phyloP scores from a whole-genome alignment of 2,113 vertebrate genomes.

The Bujurquina vittata region DNA sequence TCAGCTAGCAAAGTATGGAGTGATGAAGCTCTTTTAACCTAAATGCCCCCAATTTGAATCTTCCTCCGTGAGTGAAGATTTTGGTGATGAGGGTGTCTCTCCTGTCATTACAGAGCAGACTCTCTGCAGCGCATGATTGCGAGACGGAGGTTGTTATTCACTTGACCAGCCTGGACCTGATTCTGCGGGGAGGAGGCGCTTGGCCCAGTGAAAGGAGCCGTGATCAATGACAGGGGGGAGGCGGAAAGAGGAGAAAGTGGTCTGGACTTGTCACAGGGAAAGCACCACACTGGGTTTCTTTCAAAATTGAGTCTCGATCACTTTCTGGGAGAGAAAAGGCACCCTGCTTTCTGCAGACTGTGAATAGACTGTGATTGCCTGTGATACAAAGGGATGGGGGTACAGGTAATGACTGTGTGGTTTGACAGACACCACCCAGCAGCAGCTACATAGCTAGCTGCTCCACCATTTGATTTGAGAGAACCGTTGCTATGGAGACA shows the following conservation, averaged over 20 bases:
- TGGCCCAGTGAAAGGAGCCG: conserved; percentile 11
- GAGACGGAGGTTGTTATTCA: conserved; percentile 48
- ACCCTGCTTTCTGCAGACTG: conserved; percentile 27
- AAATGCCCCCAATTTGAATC: conserved; percentile 53
- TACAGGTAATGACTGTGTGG: conserved; percentile 67
- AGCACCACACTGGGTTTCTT: conserved; percentile 50
- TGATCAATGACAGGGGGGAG: conserved; percentile 51
- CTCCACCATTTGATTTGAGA: conserved; percentile 52
- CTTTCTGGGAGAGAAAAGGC: conserved; percentile 47
- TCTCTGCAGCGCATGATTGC: conserved; percentile 39
- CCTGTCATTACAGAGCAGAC: conserved; percentile 14
- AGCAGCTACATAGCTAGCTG: conserved; percentile 41
- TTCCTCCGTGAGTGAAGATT: conserved; percentile 31
- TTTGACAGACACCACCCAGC: conserved; percentile 62
- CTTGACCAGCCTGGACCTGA: conserved; percentile 47
- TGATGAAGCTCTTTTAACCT: conserved; percentile 30
- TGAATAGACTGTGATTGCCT: conserved; percentile 73
- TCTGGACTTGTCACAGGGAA: conserved; percentile 48
- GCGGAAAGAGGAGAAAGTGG: conserved; percentile 39
- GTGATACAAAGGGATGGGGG: conserved; percentile 55
- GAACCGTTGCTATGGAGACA: conserved; percentile 57
- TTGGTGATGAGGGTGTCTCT: conserved; percentile 23
- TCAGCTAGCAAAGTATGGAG: not conserved
- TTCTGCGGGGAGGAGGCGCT: conserved; percentile 20
- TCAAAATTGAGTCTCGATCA: conserved; percentile 37